These are phyloP conservation scores for Podarcis lilfordi DNA, from an alignment of 2,797 vertebrate genomes.

Conservation along the genomic window DNA sequence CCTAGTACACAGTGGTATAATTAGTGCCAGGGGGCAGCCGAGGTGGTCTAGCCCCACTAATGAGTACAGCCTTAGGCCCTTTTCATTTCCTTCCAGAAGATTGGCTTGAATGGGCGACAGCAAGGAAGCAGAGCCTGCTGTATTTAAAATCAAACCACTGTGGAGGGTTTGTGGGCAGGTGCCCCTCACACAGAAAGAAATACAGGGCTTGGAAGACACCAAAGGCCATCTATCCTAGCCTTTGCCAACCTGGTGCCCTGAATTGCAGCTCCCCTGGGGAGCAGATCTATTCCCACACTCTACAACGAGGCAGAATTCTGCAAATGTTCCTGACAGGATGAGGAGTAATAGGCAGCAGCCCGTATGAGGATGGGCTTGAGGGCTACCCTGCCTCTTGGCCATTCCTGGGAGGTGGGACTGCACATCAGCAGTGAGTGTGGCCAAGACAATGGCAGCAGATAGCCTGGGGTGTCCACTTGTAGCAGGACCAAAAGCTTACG, in stretches of 20 bases:
- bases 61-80: slow-evolving; percentile 22
- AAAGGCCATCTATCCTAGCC: not conserved
- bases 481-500: not conserved
- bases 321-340: not conserved
- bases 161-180: not conserved
- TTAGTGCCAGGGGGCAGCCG: slow-evolving; percentile 28
- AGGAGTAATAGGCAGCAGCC: too few species aligned
- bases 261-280: too few species aligned
- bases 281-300: not conserved
- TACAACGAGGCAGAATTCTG: not conserved
- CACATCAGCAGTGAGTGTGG: not conserved
- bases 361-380: not conserved
- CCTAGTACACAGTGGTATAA: slow-evolving; percentile 18
- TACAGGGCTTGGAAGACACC: not conserved
- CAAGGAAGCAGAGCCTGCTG: not conserved
- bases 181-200: not conserved
- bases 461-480: not conserved
- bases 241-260: too few species aligned
- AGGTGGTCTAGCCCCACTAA: slow-evolving; percentile 22
- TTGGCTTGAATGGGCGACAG: not conserved
- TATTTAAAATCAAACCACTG: not conserved
- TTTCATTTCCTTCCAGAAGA: slow-evolving; percentile 25
- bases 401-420: not conserved
- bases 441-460: not conserved
- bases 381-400: not conserved